Conservation (phyloP, 1,140 invertebrate species). For the Drosophila erecta region DNA sequence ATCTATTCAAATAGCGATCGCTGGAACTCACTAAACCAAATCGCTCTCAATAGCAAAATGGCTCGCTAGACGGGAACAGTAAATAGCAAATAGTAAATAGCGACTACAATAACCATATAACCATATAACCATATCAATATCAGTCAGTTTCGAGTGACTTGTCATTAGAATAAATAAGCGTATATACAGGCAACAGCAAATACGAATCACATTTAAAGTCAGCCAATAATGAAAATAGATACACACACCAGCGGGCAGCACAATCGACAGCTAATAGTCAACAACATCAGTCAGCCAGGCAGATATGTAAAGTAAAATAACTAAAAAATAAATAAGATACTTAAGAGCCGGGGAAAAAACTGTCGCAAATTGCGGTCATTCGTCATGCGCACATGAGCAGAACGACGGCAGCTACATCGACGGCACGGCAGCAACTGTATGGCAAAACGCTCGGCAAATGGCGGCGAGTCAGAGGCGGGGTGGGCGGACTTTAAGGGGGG, state of each 20-base stretch:
- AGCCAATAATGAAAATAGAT: conserved; percentile 73
- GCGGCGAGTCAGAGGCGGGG: conserved; percentile 56
- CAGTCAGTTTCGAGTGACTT: conserved; percentile 60
- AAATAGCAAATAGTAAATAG: conserved; percentile 11
- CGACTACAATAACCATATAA: conserved; percentile 41
- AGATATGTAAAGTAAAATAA: conserved; percentile 62
- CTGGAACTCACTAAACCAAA: conserved; percentile 30
- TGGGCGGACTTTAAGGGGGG: background rate
- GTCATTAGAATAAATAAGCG: conserved; percentile 62
- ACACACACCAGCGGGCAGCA: conserved; percentile 40
- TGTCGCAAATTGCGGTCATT: conserved; percentile 84
- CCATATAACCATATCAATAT: conserved; percentile 52
- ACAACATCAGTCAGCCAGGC: conserved; percentile 61
- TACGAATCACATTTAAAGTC: conserved; percentile 57
- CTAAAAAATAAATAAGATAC: conserved; percentile 41
- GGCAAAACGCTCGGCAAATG: conserved; percentile 67
- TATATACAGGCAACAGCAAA: conserved; percentile 32
- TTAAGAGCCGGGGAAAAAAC: conserved; percentile 54
- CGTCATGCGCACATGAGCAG: conserved; percentile 84
- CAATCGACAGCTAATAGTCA: conserved; percentile 42
- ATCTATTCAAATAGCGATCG: conserved; percentile 17
- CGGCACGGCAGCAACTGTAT: conserved; percentile 10
- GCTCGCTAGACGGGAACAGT: conserved; percentile 45
- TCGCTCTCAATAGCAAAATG: conserved; percentile 43
- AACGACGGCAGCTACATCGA: conserved; percentile 54